Evolutionary conservation across 1,140 invertebrate genomes (phyloP).

Genomic region (Drosophila lini): DNA sequence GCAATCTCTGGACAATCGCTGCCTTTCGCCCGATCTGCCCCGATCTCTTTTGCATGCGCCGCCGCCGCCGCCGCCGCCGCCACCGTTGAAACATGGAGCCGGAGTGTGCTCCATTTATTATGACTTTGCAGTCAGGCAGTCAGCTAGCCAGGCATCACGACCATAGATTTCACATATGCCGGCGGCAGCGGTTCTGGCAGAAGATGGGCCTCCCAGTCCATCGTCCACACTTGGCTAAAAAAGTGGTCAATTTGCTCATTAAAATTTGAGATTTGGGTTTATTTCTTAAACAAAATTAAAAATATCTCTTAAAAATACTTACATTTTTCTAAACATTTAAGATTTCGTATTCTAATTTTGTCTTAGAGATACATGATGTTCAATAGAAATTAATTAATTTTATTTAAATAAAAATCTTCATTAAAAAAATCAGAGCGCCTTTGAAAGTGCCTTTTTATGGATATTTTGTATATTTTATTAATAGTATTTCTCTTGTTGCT

Average conservation of each 20-base stretch:
- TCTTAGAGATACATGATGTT: too few species aligned
- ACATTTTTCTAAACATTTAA: too few species aligned
- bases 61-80: slow-evolving; percentile 14
- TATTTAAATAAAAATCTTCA: too few species aligned
- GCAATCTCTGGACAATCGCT: slow-evolving; percentile 36
- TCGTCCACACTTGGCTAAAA: slow-evolving; percentile 6
- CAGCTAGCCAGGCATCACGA: slow-evolving; percentile 38
- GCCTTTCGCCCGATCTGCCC: slow-evolving; percentile 56
- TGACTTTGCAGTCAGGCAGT: slow-evolving; percentile 44
- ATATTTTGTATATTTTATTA: too few species aligned
- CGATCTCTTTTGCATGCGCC: slow-evolving; percentile 59
- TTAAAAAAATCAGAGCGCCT: too few species aligned
- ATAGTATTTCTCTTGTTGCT: neutral
- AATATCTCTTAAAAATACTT: too few species aligned
- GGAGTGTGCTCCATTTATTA: slow-evolving; percentile 75
- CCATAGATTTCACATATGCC: slow-evolving; percentile 76
- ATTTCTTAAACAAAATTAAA: neutral
- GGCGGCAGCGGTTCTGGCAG: slow-evolving; percentile 42
- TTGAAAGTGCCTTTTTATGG: too few species aligned
- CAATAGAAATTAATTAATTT: too few species aligned
- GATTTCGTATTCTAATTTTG: too few species aligned
- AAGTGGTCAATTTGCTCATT: neutral
- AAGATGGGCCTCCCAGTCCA: slow-evolving; percentile 23
- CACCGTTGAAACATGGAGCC: slow-evolving; percentile 11
- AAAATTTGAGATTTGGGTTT: neutral